These are phyloP conservation scores for Tragelaphus scriptus DNA, from an alignment of 2,113 vertebrate genomes.

Conservation along the genomic window DNA sequence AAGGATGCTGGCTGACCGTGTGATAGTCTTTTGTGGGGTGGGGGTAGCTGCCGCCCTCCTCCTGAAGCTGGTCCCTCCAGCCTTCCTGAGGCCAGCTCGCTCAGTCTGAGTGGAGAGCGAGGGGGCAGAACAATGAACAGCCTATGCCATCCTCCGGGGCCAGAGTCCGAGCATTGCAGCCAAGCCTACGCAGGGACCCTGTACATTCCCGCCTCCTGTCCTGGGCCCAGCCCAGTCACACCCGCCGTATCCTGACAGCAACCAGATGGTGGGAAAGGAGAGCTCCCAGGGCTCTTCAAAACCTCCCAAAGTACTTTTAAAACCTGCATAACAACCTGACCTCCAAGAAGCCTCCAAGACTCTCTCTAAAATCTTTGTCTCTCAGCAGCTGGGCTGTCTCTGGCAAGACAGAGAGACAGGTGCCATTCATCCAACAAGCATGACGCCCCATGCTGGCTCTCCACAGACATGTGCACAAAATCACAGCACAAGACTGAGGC, in stretches of 20 bases:
- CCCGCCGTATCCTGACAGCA: neutral
- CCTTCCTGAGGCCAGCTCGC: neutral
- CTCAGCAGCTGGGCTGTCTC: neutral
- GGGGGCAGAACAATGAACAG: slow-evolving; percentile 52
- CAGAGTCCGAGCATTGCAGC: slow-evolving; percentile 36
- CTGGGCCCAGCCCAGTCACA: neutral
- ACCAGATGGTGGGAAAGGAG: neutral
- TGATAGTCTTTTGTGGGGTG: neutral
- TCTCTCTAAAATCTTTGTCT: neutral
- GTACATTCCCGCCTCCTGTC: neutral
- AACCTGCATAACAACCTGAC: neutral
- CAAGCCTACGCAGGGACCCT: slow-evolving; percentile 10
- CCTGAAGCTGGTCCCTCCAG: neutral
- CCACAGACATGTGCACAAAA: neutral
- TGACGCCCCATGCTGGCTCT: neutral
- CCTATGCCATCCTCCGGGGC: slow-evolving; percentile 3
- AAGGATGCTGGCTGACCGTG: neutral
- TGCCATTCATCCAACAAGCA: neutral
- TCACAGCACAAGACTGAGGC: neutral
- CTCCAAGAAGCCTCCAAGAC: neutral
- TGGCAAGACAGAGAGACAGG: neutral
- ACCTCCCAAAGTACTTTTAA: neutral
- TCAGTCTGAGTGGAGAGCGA: neutral
- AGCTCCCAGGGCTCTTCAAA: neutral
- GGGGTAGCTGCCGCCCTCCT: neutral